Conservation (phyloP, 2,888 invertebrate genomes). For the Lasioglossum marginatum region DNA sequence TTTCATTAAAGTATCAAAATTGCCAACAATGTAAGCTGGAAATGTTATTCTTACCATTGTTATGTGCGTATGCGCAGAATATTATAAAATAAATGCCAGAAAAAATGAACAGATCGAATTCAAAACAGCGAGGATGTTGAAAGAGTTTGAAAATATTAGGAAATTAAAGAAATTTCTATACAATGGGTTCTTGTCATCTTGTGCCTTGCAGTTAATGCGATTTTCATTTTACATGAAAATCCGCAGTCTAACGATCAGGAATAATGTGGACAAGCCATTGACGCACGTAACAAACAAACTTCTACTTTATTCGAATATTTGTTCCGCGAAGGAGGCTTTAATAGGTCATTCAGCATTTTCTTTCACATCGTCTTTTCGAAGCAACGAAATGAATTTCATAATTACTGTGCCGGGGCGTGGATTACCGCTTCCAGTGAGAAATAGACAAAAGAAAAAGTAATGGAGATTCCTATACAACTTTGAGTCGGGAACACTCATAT, state of each 20-base stretch:
- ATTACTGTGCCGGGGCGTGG: background rate
- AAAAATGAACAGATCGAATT: background rate
- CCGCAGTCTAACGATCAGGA: background rate
- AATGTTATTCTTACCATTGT: background rate
- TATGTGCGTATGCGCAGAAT: background rate
- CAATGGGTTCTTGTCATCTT: no score
- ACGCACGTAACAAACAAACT: background rate
- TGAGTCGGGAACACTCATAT: background rate
- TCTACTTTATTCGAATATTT: background rate
- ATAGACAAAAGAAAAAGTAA: background rate
- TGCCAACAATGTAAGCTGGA: background rate
- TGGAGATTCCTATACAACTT: background rate
- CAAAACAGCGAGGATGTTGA: background rate
- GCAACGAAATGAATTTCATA: slow-evolving; percentile 10
- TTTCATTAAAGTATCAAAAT: no score
- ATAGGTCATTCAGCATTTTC: background rate
- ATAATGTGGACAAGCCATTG: background rate
- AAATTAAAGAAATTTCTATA: background rate
- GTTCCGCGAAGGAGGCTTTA: background rate
- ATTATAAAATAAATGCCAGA: background rate
- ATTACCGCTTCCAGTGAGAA: background rate
- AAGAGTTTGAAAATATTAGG: background rate
- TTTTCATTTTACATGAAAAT: background rate
- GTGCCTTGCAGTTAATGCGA: background rate
- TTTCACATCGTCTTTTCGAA: background rate